Evolutionary conservation across 2,113 vertebrate species (phyloP).

Genomic region (Oryzias curvinotus): DNA sequence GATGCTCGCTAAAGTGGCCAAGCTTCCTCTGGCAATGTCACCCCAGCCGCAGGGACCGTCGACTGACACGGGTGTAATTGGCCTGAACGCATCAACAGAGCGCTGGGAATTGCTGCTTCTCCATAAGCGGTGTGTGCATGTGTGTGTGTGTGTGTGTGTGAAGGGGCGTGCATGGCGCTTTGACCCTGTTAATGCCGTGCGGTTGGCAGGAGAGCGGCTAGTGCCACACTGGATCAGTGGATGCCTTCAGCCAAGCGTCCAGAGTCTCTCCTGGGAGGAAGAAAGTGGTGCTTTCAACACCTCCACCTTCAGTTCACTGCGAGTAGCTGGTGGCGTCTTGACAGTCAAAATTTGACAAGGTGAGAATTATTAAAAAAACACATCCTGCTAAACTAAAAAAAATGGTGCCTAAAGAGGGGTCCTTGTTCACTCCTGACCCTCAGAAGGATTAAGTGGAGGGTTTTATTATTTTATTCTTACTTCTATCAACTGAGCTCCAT

Average conservation of each 20-base stretch:
- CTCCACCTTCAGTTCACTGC: slow-evolving; percentile 18
- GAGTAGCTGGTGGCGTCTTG: slow-evolving; percentile 21
- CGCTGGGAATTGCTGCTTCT: slow-evolving; percentile 58
- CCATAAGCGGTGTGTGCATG: slow-evolving; percentile 38
- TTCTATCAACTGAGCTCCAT: too few species aligned
- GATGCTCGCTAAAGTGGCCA: slow-evolving; percentile 58
- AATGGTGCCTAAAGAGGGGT: not conserved
- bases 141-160: slow-evolving; percentile 27
- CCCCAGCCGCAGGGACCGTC: slow-evolving; percentile 65
- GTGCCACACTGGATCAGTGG: slow-evolving; percentile 76
- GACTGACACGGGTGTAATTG: slow-evolving; percentile 84
- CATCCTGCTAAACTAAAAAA: not conserved
- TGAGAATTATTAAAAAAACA: not conserved
- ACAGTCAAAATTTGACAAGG: slow-evolving; percentile 46
- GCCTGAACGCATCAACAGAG: slow-evolving; percentile 76
- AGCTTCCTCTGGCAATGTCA: slow-evolving; percentile 64
- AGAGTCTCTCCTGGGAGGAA: slow-evolving; percentile 56
- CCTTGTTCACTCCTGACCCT: not conserved
- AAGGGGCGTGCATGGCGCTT: slow-evolving; percentile 22
- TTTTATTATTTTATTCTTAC: too few species aligned
- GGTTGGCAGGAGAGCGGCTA: slow-evolving; percentile 61
- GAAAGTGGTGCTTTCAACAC: slow-evolving; percentile 60
- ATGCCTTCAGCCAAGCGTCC: slow-evolving; percentile 59
- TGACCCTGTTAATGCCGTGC: slow-evolving; percentile 67
- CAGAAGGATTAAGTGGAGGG: not conserved